Evolutionary conservation across 1,140 invertebrate genomes (phyloP), one percentile per base, ranked within the genome.

Genomic region (Lasioglossum baleicum): DNA sequence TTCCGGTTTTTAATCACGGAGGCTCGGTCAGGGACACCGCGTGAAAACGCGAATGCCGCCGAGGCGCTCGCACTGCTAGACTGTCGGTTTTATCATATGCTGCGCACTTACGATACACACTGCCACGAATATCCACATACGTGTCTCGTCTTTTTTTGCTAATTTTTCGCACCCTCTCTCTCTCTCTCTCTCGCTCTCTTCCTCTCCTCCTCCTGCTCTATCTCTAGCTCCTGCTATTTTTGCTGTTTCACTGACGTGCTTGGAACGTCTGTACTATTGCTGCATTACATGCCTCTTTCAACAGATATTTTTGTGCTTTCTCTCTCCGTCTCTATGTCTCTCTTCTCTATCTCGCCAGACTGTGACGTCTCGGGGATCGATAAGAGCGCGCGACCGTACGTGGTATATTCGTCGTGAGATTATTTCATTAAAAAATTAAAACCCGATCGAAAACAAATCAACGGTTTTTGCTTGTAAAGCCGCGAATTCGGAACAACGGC

Each of bases 391-490:
- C 67, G 82, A 87, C 48, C 80, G 85, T 87, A 83, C 88, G 82
- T 82, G 85, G 80, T 90, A 90, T 90, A 90, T 90, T 90, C 91
- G 89, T 91, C 89, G 91, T 93, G 92, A 92, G 92, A 93, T 93
- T 93, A 93, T 93, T 93, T 93, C 92, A 93, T 93, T 93, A 93
- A 93, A 93, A 93, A 93, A 93, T 93, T 92, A 93, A 93, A 93
- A 93, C 90, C 92, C 91, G 90, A 92, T 93, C 88, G 81, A 90
- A 93, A 92, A 90, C 87, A 92, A 92, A 92, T 72, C 88, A 91
- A 92, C 81, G 86, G 89, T 88, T 91, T 92, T 91, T 91, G 90
- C 91, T 91, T 90, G 88, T 92, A 90, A 92, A 92, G 90, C 90
- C 90, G 88, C 89, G 76, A 79, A 89, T 87, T 89, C 71, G 86